Base-by-base conservation (phyloP, 2,113 vertebrate species). In the Amphiprion ocellaris region DNA sequence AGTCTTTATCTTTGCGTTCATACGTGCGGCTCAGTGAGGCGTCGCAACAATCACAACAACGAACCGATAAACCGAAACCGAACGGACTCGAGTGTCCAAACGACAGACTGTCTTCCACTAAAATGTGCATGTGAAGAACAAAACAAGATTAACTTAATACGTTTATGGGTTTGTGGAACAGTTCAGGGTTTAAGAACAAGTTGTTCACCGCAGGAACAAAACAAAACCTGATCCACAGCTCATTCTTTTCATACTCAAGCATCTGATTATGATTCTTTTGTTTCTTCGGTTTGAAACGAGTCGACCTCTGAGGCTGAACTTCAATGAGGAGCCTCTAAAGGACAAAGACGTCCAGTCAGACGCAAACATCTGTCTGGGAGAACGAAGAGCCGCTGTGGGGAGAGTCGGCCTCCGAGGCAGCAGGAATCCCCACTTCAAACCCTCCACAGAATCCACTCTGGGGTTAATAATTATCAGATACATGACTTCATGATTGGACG, bases 301-400 rank as follows among this genome's bases (percentile, higher is more conserved):
- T 79, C 10, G 46, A 47, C 83, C 69, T 17, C 0, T 28, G 3
- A 21, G 77, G 70, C 10, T 49, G 21, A 85, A 74, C 74, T 74
- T 44, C 16, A 78, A 55, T 69, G 88, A 82, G 82, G 87, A 81
- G 46, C 28, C 53, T 75, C 60, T 55, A 66, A 62, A 15, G 66
- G 85, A 91, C 81, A 83, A 91, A 91, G 85, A 83, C 78, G 11
- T 75, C 59, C 70, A 68, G 69, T 87, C 52, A 66, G 47, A 76
- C 55, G 16, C 46, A 69, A 90, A 92, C 90, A 92, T 92, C 81
- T 90, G 84, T 67, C 39, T 41, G 62, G 63, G 69, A 69, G 69
- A 71, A 69, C 56, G 52, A 7, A 54, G 69, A 77, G 60, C 72
- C 69, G 9, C 81, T 28, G 69, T 10, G 55, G 71, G 81, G 86